These are phyloP conservation scores for Crotalus tigris DNA, from an alignment of 2,113 vertebrate genomes.

Conservation along the genomic window DNA sequence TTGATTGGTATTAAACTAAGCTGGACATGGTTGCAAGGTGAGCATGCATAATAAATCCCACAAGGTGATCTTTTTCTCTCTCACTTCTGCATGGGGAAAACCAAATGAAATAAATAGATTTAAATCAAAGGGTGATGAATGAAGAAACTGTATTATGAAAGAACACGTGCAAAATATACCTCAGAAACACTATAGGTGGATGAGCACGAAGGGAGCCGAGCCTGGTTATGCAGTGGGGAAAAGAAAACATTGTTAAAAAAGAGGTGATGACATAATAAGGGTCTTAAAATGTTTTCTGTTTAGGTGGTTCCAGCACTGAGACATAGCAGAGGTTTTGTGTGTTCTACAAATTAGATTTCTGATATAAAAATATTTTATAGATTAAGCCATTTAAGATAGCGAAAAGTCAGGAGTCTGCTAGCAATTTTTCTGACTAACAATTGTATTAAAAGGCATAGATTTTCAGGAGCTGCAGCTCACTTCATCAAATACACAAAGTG, in stretches of 20 bases:
- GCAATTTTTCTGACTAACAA: not conserved
- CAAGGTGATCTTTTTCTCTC: slow-evolving; percentile 59
- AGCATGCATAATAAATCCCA: slow-evolving; percentile 72
- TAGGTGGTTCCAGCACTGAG: slow-evolving; percentile 71
- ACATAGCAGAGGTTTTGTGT: slow-evolving; percentile 64
- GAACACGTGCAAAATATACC: slow-evolving; percentile 96
- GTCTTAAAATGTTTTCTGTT: slow-evolving; percentile 71
- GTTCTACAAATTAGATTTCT: slow-evolving; percentile 58
- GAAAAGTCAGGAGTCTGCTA: not conserved
- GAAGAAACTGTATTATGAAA: slow-evolving; percentile 71
- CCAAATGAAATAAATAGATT: slow-evolving; percentile 67
- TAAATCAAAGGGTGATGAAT: slow-evolving; percentile 66
- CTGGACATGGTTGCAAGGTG: slow-evolving; percentile 60
- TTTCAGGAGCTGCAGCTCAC: not conserved
- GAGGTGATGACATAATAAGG: slow-evolving; percentile 71
- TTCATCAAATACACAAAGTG: not conserved
- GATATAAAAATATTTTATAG: slow-evolving; percentile 47
- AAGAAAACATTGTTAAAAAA: slow-evolving; percentile 85
- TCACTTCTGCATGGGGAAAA: slow-evolving; percentile 74
- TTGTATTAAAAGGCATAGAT: not conserved
- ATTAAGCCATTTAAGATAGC: slow-evolving; percentile 61
- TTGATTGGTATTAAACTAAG: slow-evolving; percentile 54
- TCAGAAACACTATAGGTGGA: slow-evolving; percentile 99
- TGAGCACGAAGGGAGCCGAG: slow-evolving; percentile 99
- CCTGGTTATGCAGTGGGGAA: slow-evolving; percentile 90